Evolutionary conservation across 2,113 vertebrate species (phyloP).

Genomic region (human (Homo sapiens)): GRCh38 chr5:107246501-107247000

Average conservation of each 20-base stretch:
- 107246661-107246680: background rate
- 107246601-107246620: background rate
- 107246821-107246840: background rate
- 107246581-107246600: background rate
- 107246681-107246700: background rate
- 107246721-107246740: background rate
- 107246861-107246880: background rate
- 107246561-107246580: background rate
- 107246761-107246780: background rate
- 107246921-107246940: background rate
- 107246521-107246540: background rate
- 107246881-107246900: background rate
- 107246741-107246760: background rate
- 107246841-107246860: background rate
- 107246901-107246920: constrained; percentile 19
- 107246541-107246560: background rate
- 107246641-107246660: background rate
- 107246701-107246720: background rate
- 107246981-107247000: background rate
- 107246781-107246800: background rate
- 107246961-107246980: background rate
- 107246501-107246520: background rate
- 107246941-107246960: background rate
- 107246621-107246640: background rate
- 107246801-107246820: background rate